phyloP scores from a whole-genome alignment of 1,140 invertebrate species.

The Amyelois transitella region DNA sequence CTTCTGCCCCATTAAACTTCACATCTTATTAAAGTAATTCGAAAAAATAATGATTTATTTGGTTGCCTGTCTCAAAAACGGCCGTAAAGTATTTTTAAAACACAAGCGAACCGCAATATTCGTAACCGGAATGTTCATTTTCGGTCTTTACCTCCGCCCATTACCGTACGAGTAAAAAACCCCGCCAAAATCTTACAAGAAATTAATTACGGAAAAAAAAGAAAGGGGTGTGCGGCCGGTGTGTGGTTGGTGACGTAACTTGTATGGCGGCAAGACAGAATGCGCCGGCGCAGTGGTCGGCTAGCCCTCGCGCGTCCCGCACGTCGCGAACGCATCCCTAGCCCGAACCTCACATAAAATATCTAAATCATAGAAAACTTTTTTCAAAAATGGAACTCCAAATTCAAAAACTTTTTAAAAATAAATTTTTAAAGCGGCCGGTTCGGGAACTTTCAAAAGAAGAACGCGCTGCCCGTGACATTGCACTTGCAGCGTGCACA shows the following conservation, averaged over 20 bases:
- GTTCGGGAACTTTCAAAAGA: not conserved
- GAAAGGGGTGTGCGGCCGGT: conserved; percentile 59
- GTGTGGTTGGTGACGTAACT: conserved; percentile 58
- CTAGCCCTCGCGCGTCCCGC: conserved; percentile 46
- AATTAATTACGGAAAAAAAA: conserved; percentile 67
- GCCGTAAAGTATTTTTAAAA: not conserved
- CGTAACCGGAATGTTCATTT: not conserved
- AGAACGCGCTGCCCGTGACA: not conserved
- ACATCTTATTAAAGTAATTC: not conserved
- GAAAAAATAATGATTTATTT: not conserved
- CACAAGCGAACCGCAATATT: not conserved
- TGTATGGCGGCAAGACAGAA: conserved; percentile 29
- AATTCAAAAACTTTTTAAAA: not conserved
- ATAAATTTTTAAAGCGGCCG: too few relatives aligned
- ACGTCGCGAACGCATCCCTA: conserved; percentile 27
- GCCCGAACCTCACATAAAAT: conserved; percentile 2
- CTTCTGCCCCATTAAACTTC: not conserved
- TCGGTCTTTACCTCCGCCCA: not conserved
- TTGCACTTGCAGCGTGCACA: conserved; percentile 25
- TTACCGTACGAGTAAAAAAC: conserved; percentile 26
- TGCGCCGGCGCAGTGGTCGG: conserved; percentile 51
- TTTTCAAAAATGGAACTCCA: not conserved
- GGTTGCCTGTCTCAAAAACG: not conserved
- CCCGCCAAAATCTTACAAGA: conserved; percentile 61
- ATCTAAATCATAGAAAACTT: not conserved